These are phyloP conservation scores for Phoenicopterus ruber DNA, from an alignment of 2,113 vertebrate species.

Conservation along the genomic window DNA sequence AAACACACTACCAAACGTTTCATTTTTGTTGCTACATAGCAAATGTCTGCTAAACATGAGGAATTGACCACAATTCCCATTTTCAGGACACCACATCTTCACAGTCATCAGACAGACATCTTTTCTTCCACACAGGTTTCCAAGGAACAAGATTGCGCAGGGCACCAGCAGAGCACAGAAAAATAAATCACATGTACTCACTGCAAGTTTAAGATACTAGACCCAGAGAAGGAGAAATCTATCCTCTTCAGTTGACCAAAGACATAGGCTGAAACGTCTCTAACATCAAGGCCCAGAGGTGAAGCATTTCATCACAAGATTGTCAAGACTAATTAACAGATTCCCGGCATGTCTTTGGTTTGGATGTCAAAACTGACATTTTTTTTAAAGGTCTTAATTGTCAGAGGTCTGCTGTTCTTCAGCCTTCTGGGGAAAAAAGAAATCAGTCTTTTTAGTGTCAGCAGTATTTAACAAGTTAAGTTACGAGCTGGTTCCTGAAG, in stretches of 20 bases:
- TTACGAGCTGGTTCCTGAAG: neutral
- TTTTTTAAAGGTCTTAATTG: constrained; percentile 30
- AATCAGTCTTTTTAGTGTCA: neutral
- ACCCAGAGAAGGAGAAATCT: neutral
- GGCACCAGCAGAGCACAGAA: neutral
- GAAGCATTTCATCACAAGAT: neutral
- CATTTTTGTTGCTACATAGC: neutral
- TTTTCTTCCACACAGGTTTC: neutral
- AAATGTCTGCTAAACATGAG: neutral
- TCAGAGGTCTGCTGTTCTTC: neutral
- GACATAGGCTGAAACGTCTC: neutral
- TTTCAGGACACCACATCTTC: neutral
- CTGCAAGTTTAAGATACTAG: neutral
- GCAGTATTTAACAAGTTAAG: constrained; percentile 7
- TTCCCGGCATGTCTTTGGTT: neutral
- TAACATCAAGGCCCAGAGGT: neutral
- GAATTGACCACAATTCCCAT: neutral
- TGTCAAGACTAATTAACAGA: neutral
- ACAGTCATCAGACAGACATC: neutral
- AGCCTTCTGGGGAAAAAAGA: neutral
- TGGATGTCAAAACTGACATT: neutral
- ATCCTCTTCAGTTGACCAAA: neutral
- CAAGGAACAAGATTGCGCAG: neutral
- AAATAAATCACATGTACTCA: neutral
- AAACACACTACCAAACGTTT: neutral